Evolutionary conservation across 2,113 vertebrate species (phyloP).

Genomic region (Andinoacara biseriatus): DNA sequence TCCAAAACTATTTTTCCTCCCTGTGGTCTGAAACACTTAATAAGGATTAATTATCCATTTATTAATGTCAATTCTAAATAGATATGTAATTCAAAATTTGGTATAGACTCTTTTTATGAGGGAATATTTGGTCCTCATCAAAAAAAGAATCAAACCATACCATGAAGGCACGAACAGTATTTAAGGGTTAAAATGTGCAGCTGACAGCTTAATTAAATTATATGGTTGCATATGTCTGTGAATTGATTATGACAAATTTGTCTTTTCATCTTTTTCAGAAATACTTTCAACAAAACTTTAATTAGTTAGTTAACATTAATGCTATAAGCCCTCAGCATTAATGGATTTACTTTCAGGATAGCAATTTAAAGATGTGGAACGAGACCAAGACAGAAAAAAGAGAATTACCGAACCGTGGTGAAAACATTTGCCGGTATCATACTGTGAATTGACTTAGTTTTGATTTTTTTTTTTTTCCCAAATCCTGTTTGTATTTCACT

Average conservation of each 20-base stretch:
- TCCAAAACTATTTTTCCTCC: too few relatives aligned
- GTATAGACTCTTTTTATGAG: background rate
- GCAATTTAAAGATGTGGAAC: background rate
- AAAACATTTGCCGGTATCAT: background rate
- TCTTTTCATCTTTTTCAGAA: background rate
- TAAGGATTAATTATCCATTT: background rate
- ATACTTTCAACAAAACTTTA: background rate
- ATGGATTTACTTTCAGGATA: background rate
- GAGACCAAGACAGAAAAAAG: background rate
- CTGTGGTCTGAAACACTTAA: too few relatives aligned
- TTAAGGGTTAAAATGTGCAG: background rate
- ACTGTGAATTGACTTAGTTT: background rate
- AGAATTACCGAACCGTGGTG: background rate
- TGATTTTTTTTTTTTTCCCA: background rate
- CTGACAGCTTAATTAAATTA: background rate
- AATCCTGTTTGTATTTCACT: background rate
- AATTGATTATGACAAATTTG: background rate
- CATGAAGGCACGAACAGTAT: background rate
- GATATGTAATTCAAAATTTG: background rate
- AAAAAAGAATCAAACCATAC: background rate
- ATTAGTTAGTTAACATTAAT: background rate
- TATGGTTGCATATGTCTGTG: background rate
- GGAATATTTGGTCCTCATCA: background rate
- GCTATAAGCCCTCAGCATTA: background rate
- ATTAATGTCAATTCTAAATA: background rate